Evolutionary conservation across 2,797 vertebrate genomes (phyloP).

Genomic region (Molossus molossus): DNA sequence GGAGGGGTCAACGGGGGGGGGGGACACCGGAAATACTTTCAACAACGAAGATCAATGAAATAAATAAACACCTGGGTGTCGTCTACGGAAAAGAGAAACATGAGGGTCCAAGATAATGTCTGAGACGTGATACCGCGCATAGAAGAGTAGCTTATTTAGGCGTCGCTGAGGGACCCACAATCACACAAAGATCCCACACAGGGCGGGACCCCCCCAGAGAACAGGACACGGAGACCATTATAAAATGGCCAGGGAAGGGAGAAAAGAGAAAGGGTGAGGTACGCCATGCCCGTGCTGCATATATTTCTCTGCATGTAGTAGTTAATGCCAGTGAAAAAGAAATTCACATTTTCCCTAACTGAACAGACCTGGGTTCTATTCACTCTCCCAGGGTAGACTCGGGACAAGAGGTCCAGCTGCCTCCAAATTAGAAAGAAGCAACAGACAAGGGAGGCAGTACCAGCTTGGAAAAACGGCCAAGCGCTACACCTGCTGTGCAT

Average conservation of each 20-base stretch:
- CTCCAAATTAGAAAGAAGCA: conserved; percentile 9
- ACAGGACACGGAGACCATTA: not conserved
- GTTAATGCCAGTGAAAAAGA: not conserved
- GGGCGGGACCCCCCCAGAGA: not conserved
- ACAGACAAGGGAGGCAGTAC: conserved; percentile 51
- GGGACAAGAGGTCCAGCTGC: not conserved
- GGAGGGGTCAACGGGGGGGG: too few relatives aligned
- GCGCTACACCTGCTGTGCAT: not conserved
- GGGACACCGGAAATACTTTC: too few relatives aligned
- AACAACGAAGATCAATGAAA: too few relatives aligned
- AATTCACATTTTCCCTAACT: not conserved
- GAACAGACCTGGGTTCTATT: not conserved
- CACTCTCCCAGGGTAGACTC: not conserved
- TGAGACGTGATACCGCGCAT: not conserved
- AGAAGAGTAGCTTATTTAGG: not conserved
- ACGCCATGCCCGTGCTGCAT: not conserved
- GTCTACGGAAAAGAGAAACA: not conserved
- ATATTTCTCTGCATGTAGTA: not conserved
- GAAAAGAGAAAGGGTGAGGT: not conserved
- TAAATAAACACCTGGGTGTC: not conserved
- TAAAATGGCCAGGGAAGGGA: conserved; percentile 13
- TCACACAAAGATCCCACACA: not conserved
- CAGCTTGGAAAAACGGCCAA: conserved; percentile 25
- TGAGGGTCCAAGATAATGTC: not conserved
- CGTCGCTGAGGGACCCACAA: not conserved